These are phyloP conservation scores for Hippocampus guttulatus DNA, from an alignment of 2,113 vertebrate genomes.

Conservation along the genomic window DNA sequence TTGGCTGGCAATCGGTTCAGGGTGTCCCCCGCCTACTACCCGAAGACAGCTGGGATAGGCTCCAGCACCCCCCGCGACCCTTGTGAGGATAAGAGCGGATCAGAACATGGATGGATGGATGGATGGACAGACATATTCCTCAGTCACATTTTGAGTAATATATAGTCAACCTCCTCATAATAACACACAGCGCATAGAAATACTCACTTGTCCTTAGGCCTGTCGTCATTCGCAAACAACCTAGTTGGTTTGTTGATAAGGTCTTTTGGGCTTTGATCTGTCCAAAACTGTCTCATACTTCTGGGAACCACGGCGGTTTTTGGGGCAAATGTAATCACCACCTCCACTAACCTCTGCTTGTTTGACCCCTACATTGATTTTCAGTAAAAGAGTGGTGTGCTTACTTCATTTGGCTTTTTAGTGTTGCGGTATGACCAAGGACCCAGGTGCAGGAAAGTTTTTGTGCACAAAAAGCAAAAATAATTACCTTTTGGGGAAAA, in stretches of 20 bases:
- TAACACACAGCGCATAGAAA: not conserved
- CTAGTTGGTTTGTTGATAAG: constrained; percentile 8
- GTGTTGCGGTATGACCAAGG: no score
- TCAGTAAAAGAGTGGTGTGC: constrained; percentile 7
- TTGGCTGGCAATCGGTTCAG: no score
- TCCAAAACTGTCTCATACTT: constrained; percentile 16
- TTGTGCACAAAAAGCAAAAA: no score
- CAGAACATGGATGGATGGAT: no score
- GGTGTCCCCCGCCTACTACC: no score
- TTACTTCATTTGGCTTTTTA: constrained; percentile 17
- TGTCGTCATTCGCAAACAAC: constrained; percentile 15
- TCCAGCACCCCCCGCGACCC: no score
- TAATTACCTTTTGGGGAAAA: no score
- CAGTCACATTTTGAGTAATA: not conserved
- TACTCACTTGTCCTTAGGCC: not conserved
- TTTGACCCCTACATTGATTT: constrained; percentile 14
- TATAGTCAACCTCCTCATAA: not conserved
- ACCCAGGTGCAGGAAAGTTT: no score
- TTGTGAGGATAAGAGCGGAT: no score
- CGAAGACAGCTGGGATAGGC: no score
- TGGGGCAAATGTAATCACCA: not conserved
- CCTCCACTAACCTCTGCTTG: constrained; percentile 13
- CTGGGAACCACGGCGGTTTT: constrained; percentile 28
- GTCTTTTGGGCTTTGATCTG: constrained; percentile 27
- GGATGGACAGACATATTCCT: not conserved